Evolutionary conservation across 1,140 invertebrate species (phyloP).

Genomic region (Gerris buenoi): DNA sequence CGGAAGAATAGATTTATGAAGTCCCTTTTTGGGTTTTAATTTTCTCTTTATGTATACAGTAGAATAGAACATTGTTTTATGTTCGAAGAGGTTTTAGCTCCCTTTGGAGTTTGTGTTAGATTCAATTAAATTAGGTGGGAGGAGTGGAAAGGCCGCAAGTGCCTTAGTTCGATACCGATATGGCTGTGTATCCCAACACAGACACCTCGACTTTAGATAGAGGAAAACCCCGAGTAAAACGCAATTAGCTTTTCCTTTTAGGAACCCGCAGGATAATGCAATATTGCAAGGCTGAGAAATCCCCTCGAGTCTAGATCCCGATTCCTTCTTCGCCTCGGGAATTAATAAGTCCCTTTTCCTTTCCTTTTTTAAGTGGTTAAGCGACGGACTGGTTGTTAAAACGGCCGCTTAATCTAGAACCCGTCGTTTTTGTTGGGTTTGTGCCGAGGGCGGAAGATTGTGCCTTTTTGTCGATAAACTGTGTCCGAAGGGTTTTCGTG

Average conservation of each 20-base stretch:
- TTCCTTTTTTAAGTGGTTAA: background rate
- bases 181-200: background rate
- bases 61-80: no score
- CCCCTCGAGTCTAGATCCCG: background rate
- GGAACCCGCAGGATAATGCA: background rate
- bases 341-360: background rate
- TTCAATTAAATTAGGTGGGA: background rate
- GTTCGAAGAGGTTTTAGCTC: no score
- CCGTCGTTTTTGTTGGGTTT: no score
- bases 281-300: background rate
- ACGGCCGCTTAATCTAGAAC: no score
- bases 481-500: no score
- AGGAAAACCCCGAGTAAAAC: background rate
- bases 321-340: background rate
- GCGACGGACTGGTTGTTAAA: no score
- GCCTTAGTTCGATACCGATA: background rate
- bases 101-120: background rate
- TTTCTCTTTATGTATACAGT: no score
- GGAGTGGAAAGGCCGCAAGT: background rate
- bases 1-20: no score
- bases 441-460: no score
- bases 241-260: background rate
- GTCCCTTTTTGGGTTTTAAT: no score
- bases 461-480: no score
- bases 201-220: background rate